These are phyloP conservation scores for Oreocharis arfaki DNA, from an alignment of 2,113 vertebrate genomes.

Conservation along the genomic window DNA sequence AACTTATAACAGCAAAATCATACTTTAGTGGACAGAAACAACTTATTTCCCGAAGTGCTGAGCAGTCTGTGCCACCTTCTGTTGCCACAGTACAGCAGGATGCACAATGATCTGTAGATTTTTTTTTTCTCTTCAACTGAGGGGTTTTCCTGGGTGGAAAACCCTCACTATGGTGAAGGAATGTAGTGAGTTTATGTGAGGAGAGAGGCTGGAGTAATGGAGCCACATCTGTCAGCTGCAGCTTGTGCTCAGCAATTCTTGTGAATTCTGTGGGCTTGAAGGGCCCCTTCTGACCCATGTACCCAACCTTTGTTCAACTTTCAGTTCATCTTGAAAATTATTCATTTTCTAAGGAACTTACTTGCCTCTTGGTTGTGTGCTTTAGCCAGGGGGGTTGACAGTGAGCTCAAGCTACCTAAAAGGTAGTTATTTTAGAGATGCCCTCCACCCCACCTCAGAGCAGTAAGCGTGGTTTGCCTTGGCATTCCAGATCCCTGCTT, in stretches of 20 bases:
- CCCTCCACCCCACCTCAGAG: background rate
- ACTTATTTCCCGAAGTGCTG: background rate
- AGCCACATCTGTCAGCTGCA: background rate
- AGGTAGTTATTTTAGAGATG: background rate
- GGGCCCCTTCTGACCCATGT: background rate
- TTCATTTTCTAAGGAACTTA: background rate
- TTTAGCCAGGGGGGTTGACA: background rate
- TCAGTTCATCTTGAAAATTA: background rate
- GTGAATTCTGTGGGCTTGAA: background rate
- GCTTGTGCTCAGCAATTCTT: background rate
- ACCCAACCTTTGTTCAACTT: background rate
- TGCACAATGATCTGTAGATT: background rate
- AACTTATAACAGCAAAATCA: background rate
- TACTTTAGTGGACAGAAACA: background rate
- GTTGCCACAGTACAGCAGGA: background rate
- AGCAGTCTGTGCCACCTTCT: background rate
- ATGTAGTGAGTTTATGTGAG: background rate
- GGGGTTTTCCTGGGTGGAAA: background rate
- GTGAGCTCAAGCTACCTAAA: background rate
- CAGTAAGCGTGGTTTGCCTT: background rate
- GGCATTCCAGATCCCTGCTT: background rate
- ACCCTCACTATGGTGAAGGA: background rate
- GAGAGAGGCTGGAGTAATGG: background rate
- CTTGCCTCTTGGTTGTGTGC: background rate
- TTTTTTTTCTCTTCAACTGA: background rate